Evolutionary conservation across 1,140 invertebrate species (phyloP).

Genomic region (Monochamus saltuarius): DNA sequence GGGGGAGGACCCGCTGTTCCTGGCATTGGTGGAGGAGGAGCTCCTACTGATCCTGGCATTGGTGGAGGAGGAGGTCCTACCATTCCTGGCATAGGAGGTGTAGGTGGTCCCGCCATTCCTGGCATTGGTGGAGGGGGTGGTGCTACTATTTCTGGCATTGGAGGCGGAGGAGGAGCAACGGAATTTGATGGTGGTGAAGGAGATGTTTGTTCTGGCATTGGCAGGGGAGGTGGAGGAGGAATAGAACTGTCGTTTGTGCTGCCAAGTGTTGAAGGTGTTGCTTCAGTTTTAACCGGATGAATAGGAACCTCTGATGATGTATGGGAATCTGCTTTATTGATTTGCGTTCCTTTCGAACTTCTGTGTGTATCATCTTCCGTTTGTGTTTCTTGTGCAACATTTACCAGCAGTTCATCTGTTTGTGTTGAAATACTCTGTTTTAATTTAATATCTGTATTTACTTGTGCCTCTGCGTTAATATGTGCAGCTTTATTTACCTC

Average conservation of each 20-base stretch:
- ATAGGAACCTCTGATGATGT: too few relatives aligned
- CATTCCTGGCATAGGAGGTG: constrained; percentile 39
- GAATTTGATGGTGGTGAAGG: constrained; percentile 53
- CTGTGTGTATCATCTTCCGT: constrained; percentile 7
- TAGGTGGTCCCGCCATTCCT: constrained; percentile 38
- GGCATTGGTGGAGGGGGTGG: constrained; percentile 44
- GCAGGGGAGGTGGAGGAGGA: constrained; percentile 55
- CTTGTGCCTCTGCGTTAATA: neutral
- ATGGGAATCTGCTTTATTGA: neutral
- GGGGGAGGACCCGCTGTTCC: constrained; percentile 51
- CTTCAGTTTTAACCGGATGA: too few relatives aligned
- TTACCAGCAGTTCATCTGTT: constrained; percentile 15
- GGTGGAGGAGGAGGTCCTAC: constrained; percentile 34
- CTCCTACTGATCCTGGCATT: constrained; percentile 36
- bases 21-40: constrained; percentile 48
- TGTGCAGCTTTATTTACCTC: neutral
- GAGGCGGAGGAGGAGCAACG: constrained; percentile 52
- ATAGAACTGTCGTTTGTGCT: neutral
- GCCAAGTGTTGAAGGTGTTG: too few relatives aligned
- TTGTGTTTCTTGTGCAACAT: constrained; percentile 22
- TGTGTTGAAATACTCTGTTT: neutral
- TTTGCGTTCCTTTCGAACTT: constrained; percentile 10
- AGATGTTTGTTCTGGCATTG: constrained; percentile 57
- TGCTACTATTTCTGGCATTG: constrained; percentile 40
- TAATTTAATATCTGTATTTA: neutral